phyloP scores from a whole-genome alignment of 2,888 invertebrate species.

The Itoplectis maculator region DNA sequence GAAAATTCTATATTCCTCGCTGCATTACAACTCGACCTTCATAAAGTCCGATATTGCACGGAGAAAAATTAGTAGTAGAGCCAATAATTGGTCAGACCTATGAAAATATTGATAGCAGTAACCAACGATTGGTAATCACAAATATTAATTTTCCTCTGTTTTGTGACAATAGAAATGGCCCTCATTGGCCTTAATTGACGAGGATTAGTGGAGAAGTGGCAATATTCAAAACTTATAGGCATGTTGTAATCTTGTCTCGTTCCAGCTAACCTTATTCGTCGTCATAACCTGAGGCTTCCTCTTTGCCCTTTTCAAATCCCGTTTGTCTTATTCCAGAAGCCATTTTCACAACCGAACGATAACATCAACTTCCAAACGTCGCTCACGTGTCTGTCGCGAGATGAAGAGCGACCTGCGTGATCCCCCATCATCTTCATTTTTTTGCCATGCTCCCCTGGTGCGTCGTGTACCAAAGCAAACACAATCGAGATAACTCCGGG shows the following conservation, averaged over 20 bases:
- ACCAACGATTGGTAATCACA: too few relatives aligned
- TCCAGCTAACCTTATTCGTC: too few relatives aligned
- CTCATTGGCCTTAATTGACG: too few relatives aligned
- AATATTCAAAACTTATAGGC: too few relatives aligned
- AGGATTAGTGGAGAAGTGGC: too few relatives aligned
- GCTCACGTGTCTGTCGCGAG: not conserved
- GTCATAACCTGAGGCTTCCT: too few relatives aligned
- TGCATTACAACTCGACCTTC: not conserved
- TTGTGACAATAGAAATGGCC: too few relatives aligned
- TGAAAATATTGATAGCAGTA: too few relatives aligned
- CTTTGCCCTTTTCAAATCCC: not conserved
- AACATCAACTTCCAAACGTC: not conserved
- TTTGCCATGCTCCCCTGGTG: not conserved
- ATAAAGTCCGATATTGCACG: not conserved
- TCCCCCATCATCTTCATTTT: not conserved
- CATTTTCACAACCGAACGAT: not conserved
- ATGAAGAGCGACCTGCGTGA: not conserved
- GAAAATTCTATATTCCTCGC: not conserved
- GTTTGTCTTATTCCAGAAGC: not conserved
- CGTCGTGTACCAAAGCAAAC: not conserved
- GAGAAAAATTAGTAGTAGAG: too few relatives aligned
- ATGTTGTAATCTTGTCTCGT: too few relatives aligned
- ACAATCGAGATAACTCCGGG: conserved; percentile 12
- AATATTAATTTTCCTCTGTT: too few relatives aligned
- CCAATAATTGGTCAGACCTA: too few relatives aligned